Evolutionary conservation across 2,888 invertebrate genomes (phyloP).

Genomic region (Bugula neritina): DNA sequence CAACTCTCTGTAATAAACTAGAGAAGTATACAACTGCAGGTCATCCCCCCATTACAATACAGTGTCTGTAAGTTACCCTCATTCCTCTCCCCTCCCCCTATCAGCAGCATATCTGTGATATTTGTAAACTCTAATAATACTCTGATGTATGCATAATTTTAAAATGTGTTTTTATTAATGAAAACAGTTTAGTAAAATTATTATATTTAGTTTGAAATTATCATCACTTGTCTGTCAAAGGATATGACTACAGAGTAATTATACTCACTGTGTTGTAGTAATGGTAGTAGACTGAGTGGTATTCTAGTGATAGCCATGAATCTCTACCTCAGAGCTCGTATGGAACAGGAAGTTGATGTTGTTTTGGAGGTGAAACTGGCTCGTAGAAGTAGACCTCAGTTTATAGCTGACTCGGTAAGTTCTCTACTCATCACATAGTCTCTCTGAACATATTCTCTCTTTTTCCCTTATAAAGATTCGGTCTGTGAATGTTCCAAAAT

Average conservation of each 20-base stretch:
- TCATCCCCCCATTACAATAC: background rate
- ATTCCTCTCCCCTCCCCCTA: too few relatives aligned
- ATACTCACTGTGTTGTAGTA: background rate
- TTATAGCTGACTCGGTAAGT: background rate
- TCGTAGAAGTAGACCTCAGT: constrained; percentile 12
- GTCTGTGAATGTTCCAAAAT: too few relatives aligned
- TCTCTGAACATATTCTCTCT: too few relatives aligned
- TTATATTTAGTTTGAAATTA: too few relatives aligned
- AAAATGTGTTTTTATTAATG: too few relatives aligned
- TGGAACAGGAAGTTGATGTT: constrained; percentile 23
- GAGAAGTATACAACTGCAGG: background rate
- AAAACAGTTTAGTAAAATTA: too few relatives aligned
- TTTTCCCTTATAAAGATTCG: too few relatives aligned
- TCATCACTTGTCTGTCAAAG: background rate
- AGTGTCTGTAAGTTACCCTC: background rate
- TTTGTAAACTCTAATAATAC: too few relatives aligned
- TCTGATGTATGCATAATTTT: too few relatives aligned
- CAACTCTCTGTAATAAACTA: background rate
- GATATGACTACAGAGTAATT: background rate
- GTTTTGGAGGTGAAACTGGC: constrained; percentile 18
- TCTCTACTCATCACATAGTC: too few relatives aligned
- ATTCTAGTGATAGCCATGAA: background rate
- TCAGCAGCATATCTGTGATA: too few relatives aligned
- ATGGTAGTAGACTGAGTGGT: constrained; percentile 19
- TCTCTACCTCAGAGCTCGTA: background rate